A percentile compares a stretch with the other conserved stretches of the same genome.
phyloP scores from a whole-genome alignment of 2,113 vertebrate species.

The Anhinga anhinga region DNA sequence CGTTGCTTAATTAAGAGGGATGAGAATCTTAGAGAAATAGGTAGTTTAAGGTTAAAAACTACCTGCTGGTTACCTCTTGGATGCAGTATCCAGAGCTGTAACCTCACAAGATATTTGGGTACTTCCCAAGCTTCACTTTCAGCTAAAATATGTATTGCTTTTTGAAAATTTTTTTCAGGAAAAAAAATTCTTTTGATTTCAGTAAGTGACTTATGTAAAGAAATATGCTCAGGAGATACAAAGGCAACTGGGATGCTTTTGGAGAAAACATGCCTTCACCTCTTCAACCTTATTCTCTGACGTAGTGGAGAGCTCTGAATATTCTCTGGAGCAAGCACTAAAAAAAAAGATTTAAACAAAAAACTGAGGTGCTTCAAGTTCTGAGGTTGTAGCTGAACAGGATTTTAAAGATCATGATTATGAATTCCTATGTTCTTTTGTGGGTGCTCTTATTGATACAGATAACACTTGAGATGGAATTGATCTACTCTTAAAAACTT shows the following conservation, averaged over 20 bases:
- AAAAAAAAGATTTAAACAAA: background rate
- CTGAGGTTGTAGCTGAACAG: background rate
- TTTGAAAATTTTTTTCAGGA: accelerated
- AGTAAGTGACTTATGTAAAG: background rate
- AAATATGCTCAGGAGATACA: background rate
- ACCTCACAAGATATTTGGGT: background rate
- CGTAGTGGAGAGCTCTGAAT: background rate
- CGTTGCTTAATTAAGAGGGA: background rate
- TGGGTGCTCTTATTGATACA: background rate
- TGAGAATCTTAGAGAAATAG: background rate
- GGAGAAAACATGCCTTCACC: background rate
- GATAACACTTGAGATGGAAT: background rate
- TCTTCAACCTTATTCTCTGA: background rate
- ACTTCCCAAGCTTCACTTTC: background rate
- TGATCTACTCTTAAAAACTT: background rate
- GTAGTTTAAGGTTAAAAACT: background rate
- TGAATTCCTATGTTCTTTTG: background rate
- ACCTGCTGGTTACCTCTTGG: background rate
- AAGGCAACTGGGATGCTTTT: background rate
- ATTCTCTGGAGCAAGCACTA: background rate
- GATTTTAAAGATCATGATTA: background rate
- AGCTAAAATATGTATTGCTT: background rate
- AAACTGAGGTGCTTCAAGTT: background rate
- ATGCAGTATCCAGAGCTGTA: background rate
- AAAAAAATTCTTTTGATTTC: background rate